Base-by-base conservation (phyloP, 2,797 vertebrate species). In the Pempheris klunzingeri region DNA sequence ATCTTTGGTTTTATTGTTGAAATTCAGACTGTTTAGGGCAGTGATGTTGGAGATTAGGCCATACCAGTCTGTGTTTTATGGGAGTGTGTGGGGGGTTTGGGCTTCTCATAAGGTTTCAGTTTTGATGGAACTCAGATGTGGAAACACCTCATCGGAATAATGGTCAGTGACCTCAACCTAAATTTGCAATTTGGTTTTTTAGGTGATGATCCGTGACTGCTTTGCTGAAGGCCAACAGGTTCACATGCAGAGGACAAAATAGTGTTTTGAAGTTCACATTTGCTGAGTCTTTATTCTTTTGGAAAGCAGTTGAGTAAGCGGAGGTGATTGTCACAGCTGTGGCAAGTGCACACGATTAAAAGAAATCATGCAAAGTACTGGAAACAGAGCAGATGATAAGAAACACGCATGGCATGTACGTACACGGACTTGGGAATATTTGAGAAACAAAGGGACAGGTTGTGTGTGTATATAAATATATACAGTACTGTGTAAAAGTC, bases 301-400 rank as follows among this genome's bases (percentile, higher is more conserved):
- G 26, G 20, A n/a, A 36, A 17, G 17, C n/a, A 53, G 39, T 8
- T 5, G 8, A n/a, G 30, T 7, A n/a, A 74, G 0, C 2, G 28
- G 38, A 22, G 20, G 46, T 38, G 30, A 28, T 15, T 28, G 47
- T 53, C 46, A 38, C 39, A 64, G 26, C 2, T 9, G 66, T 18
- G 39, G 49, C 67, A 67, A 49, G 10, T 43, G 52, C 32, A 32
- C 18, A 36, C 24, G 14, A 59, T 65, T 28, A 49, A 26, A 32
- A 18, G n/a, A 34, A 39, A 75, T 62, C n/a, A 67, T 57, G 46
- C 39, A 4, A 43, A 11, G 71, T 62, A n/a, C 18, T 15, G 30
- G 24, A 49, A 52, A 58, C 4, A n/a, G 20, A 60, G n/a, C 41
- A 55, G 18, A 47, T 22, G 17, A 34, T 3, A 5, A 22, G 18